Evolutionary conservation across 1,140 invertebrate genomes (phyloP).

Genomic region (Drosophila mauritiana): DNA sequence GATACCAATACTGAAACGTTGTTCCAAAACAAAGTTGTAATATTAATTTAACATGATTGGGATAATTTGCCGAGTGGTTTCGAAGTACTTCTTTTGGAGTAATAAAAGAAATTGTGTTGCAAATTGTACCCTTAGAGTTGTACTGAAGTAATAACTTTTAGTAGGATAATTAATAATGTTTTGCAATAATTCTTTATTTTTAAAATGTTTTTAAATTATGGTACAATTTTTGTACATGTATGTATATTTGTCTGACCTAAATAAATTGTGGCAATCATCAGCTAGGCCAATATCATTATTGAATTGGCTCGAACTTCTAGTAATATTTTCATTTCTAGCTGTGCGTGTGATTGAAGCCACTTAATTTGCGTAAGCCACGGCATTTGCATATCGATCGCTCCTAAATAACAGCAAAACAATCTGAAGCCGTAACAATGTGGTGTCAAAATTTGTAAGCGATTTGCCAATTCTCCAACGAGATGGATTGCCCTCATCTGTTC

Average conservation of each 20-base stretch:
- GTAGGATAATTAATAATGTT: too few relatives aligned
- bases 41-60: too few relatives aligned
- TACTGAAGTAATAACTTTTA: too few relatives aligned
- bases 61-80: too few relatives aligned
- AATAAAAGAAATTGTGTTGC: too few relatives aligned
- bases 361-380: slow-evolving; percentile 32
- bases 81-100: too few relatives aligned
- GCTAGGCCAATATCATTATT: slow-evolving; percentile 14
- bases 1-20: slow-evolving; percentile 21
- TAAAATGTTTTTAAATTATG: too few relatives aligned
- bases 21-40: neutral
- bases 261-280: slow-evolving; percentile 4
- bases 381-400: slow-evolving; percentile 38
- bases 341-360: slow-evolving; percentile 21
- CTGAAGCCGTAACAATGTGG: slow-evolving; percentile 42
- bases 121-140: too few relatives aligned
- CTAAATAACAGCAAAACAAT: slow-evolving; percentile 35
- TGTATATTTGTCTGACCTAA: neutral
- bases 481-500: slow-evolving; percentile 9
- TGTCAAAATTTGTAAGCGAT: slow-evolving; percentile 38
- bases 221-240: too few relatives aligned
- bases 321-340: slow-evolving; percentile 26
- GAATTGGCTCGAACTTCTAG: slow-evolving; percentile 1
- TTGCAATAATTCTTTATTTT: too few relatives aligned
- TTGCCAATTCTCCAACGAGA: slow-evolving; percentile 6